phyloP scores from a whole-genome alignment of 1,140 invertebrate species.

The Ditylenchus dipsaci region DNA sequence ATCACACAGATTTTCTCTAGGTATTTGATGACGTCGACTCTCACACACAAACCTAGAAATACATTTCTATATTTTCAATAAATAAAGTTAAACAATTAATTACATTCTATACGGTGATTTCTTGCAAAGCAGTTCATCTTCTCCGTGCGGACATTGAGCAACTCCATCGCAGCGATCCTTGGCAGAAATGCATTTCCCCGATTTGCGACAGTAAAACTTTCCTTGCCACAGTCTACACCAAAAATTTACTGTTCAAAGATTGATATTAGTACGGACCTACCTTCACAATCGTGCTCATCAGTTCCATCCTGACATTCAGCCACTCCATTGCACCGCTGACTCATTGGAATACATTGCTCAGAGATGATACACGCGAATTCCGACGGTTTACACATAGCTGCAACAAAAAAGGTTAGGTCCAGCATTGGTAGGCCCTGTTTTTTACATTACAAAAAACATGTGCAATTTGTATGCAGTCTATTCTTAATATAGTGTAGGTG shows the following conservation, averaged over 20 bases:
- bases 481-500: neutral
- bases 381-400: constrained; percentile 50
- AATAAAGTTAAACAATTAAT: neutral
- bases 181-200: constrained; percentile 46
- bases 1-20: constrained; percentile 73
- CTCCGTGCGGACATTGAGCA: constrained; percentile 50
- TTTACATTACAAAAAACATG: neutral
- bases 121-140: constrained; percentile 54
- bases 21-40: constrained; percentile 62
- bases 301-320: constrained; percentile 52
- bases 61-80: neutral
- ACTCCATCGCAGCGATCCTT: constrained; percentile 50
- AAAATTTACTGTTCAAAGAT: neutral
- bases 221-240: constrained; percentile 42
- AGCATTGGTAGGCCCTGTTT: neutral
- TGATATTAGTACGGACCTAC: constrained; percentile 20
- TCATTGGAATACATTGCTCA: constrained; percentile 54
- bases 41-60: constrained; percentile 32
- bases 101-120: constrained; percentile 5
- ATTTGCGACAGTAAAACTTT: constrained; percentile 53
- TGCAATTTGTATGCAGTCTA: no score
- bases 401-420: constrained; percentile 26
- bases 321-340: constrained; percentile 51
- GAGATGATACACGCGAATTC: constrained; percentile 54
- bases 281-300: constrained; percentile 52